Percentiles rank a stretch among this genome's conserved stretches.
Conservation (phyloP, 64 coral and sea anemone species). For the Montipora sp. region DNA sequence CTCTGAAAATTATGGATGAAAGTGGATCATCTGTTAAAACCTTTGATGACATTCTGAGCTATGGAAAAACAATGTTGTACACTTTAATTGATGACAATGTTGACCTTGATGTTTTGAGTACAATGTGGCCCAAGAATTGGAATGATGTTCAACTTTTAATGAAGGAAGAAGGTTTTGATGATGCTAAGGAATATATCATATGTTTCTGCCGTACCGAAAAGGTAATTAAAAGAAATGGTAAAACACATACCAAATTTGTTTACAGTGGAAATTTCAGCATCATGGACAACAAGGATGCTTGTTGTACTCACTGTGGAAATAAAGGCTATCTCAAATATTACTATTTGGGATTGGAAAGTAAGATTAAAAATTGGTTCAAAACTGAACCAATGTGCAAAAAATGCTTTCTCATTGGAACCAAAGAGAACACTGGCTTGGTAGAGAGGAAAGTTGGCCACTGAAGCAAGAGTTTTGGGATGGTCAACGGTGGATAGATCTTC, state of each 20-base stretch:
- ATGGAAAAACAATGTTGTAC: slow-evolving; percentile 69
- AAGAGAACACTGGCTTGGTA: slow-evolving; percentile 65
- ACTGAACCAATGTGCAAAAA: slow-evolving; percentile 59
- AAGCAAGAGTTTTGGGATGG: slow-evolving; percentile 66
- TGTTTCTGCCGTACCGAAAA: slow-evolving; percentile 65
- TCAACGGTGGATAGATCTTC: slow-evolving; percentile 60
- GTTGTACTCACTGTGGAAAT: slow-evolving; percentile 69
- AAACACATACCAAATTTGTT: slow-evolving; percentile 54
- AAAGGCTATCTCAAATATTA: slow-evolving; percentile 74
- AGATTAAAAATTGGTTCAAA: slow-evolving; percentile 85
- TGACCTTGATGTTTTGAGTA: slow-evolving; percentile 54
- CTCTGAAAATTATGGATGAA: too few relatives aligned
- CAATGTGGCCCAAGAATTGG: slow-evolving; percentile 81
- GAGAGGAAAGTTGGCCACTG: slow-evolving; percentile 56
- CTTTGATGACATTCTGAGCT: slow-evolving; percentile 73
- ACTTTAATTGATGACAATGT: slow-evolving; percentile 38
- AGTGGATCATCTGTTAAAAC: too few relatives aligned
- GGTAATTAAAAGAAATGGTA: slow-evolving; percentile 53
- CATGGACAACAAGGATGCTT: slow-evolving; percentile 65
- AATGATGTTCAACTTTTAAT: slow-evolving; percentile 69
- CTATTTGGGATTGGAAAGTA: slow-evolving; percentile 66
- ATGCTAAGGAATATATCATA: slow-evolving; percentile 76
- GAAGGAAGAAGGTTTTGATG: slow-evolving; percentile 74
- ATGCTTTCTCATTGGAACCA: slow-evolving; percentile 61
- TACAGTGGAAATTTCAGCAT: slow-evolving; percentile 81